Base-by-base conservation (phyloP, 2,888 invertebrate genomes). In the Tetragonula carbonaria region DNA sequence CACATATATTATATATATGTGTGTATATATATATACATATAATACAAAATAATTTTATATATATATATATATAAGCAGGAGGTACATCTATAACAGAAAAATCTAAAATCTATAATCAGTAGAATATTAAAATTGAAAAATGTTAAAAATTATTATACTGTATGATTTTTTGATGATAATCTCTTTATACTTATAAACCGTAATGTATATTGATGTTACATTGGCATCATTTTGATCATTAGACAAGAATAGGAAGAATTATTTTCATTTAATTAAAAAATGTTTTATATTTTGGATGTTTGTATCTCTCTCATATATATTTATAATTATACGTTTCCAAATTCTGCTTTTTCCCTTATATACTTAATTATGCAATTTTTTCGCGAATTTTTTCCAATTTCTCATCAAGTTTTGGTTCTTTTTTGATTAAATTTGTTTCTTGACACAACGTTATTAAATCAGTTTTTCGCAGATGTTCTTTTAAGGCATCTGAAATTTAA, bases 401-500 rank as follows among this genome's bases (percentile, higher is more conserved):
- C 28, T 76, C 65, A 16, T 59, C 38, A 33, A 84, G 68, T 23
- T 23, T 65, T 23, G 55, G 28, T 23, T 80, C 70, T 28, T 55
- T 51, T 51, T 80, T 59, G 14, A 28, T 33, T 50, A 70, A 3
- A 0, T 51, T 18, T 38, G 38, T 45, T 63, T 80, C 75, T 63
- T 67, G 55, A 55, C 74, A 84, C 45, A 77, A 62, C 14, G 59
- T 50, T 66, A 71, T 45, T 57, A 85, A 66, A 38, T 75, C 66
- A 23, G 28, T 80, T 72, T 85, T 63, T 11, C 8, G 3, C 13
- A 84, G 5, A 50, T 84, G 84, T 51, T 84, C 74, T 45, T 18
- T 79, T 11, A 85, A 63, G 2, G 38, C 16, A 16, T 77, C 85
- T 85, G 76, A 63, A 85, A 85, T 70, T 53, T 82, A 67, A 84